These are phyloP conservation scores for Gryllus longicercus DNA, from an alignment of 2,888 invertebrate genomes.

Conservation along the genomic window DNA sequence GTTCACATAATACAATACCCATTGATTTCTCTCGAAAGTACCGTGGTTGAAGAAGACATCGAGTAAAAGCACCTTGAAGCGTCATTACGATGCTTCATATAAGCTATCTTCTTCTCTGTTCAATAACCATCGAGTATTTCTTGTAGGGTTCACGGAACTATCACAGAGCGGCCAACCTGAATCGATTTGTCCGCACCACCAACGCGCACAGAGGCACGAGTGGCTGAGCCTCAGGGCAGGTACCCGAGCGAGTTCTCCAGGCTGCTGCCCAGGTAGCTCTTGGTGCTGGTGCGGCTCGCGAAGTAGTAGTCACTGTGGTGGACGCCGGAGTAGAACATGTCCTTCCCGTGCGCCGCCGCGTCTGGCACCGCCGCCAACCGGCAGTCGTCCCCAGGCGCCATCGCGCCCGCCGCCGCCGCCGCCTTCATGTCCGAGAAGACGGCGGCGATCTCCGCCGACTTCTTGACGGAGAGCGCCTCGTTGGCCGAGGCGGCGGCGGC, in stretches of 20 bases:
- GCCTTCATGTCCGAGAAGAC: conserved; percentile 66
- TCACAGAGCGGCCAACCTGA: too few relatives aligned
- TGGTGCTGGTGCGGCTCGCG: conserved; percentile 28
- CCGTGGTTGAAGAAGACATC: too few relatives aligned
- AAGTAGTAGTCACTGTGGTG: conserved; percentile 34
- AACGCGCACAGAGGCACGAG: too few relatives aligned
- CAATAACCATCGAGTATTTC: too few relatives aligned
- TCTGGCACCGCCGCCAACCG: background rate
- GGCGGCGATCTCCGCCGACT: conserved; percentile 84
- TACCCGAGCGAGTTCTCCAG: conserved; percentile 38
- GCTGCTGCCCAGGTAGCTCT: conserved; percentile 26
- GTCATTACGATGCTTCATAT: too few relatives aligned
- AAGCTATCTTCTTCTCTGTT: too few relatives aligned
- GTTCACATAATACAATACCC: too few relatives aligned
- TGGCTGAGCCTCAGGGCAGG: conserved; percentile 33
- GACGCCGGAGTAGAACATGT: conserved; percentile 36
- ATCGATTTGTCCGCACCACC: too few relatives aligned
- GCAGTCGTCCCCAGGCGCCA: conserved; percentile 27
- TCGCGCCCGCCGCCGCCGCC: conserved; percentile 39
- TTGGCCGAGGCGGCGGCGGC: conserved; percentile 26
- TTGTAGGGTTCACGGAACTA: too few relatives aligned
- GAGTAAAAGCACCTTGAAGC: too few relatives aligned
- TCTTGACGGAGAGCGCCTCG: conserved; percentile 79
- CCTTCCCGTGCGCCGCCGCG: conserved; percentile 23
- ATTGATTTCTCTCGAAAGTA: too few relatives aligned